phyloP scores from a whole-genome alignment of 2,113 vertebrate species.

The Protomyctophum bolini region DNA sequence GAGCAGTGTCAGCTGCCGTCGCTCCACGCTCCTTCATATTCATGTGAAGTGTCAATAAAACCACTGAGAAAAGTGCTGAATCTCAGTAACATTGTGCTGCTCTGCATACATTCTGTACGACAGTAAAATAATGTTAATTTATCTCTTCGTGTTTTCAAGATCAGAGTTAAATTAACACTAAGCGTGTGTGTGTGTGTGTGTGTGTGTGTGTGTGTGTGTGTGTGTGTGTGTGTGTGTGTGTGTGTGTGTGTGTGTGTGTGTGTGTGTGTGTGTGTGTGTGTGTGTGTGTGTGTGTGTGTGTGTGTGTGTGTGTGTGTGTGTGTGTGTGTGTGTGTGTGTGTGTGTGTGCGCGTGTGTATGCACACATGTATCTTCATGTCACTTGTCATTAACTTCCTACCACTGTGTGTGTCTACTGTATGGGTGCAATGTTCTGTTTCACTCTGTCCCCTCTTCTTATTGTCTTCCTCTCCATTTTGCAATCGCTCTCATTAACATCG shows the following conservation, averaged over 20 bases:
- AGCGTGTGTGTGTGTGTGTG: background rate
- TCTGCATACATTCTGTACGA: background rate
- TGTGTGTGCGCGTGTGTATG: slow-evolving; percentile 65
- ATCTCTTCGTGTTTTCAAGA: too few species aligned
- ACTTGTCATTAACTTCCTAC: slow-evolving; percentile 41
- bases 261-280: too few species aligned
- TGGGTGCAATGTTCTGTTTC: slow-evolving; percentile 90
- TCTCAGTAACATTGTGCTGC: slow-evolving; percentile 45
- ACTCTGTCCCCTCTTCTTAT: slow-evolving; percentile 91
- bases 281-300: too few species aligned
- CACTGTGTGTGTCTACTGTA: slow-evolving; percentile 58
- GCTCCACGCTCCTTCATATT: slow-evolving; percentile 69
- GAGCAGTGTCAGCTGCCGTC: slow-evolving; percentile 69
- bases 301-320: slow-evolving; percentile 2
- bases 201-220: background rate
- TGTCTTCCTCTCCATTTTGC: slow-evolving; percentile 93
- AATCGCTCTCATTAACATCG: slow-evolving; percentile 87
- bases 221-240: background rate
- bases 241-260: slow-evolving; percentile 1
- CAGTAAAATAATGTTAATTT: too few species aligned
- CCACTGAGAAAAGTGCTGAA: slow-evolving; percentile 56
- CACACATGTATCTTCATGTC: background rate
- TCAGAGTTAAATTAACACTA: too few species aligned
- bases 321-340: background rate
- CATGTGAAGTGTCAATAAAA: slow-evolving; percentile 71